phyloP scores from a whole-genome alignment of 2,797 vertebrate genomes.

The Leptodactylus fallax region DNA sequence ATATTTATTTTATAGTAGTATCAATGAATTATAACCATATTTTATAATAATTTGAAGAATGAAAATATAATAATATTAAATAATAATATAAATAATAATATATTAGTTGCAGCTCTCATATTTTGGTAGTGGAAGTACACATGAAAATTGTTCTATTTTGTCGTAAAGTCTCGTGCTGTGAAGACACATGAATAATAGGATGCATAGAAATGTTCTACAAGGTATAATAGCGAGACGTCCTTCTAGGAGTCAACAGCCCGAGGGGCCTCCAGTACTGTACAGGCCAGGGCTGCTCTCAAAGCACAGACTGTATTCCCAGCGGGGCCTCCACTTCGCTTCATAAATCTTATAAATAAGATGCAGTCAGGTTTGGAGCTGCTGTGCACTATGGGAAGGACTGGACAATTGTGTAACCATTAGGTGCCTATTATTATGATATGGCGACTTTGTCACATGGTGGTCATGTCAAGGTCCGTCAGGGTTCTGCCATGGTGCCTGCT shows the following conservation, averaged over 20 bases:
- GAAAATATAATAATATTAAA: no score
- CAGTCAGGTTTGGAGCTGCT: no score
- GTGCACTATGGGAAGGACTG: no score
- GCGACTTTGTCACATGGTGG: no score
- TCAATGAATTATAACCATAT: no score
- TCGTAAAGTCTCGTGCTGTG: not conserved
- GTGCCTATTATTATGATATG: no score
- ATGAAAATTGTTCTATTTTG: not conserved
- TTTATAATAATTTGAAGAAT: no score
- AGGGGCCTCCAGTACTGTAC: not conserved
- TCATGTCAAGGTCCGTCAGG: no score
- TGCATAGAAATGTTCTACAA: not conserved
- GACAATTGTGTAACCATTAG: no score
- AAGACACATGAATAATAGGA: not conserved
- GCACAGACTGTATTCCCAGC: not conserved
- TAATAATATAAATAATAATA: no score
- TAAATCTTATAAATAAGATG: not conserved
- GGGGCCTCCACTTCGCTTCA: not conserved
- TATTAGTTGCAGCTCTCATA: not conserved
- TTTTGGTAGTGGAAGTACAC: not conserved
- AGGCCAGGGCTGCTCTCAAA: not conserved
- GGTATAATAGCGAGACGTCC: not conserved
- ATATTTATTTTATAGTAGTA: no score
- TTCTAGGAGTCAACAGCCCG: not conserved
- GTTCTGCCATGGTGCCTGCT: no score